phyloP scores from a whole-genome alignment of 2,113 vertebrate species.

The Petrocephalus zakoni region DNA sequence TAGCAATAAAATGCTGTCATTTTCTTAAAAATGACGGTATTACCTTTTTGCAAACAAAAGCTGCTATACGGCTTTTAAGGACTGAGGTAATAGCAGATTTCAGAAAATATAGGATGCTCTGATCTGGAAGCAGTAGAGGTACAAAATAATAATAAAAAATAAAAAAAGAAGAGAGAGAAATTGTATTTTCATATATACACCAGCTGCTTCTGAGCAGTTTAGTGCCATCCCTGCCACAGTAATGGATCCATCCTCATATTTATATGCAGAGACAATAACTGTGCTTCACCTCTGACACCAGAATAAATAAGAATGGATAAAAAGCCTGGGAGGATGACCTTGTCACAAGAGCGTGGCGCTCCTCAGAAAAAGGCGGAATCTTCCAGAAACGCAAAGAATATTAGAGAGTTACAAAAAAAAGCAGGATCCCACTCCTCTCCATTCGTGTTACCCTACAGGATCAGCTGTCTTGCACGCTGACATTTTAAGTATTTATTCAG shows the following conservation, averaged over 20 bases:
- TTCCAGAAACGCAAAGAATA: neutral
- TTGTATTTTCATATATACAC: neutral
- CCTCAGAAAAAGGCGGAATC: neutral
- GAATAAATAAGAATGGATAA: neutral
- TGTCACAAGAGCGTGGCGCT: conserved; percentile 3
- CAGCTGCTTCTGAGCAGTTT: neutral
- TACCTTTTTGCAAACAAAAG: neutral
- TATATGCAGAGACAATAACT: conserved; percentile 1
- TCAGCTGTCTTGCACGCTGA: neutral
- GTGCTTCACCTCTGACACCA: neutral
- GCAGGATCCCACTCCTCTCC: neutral
- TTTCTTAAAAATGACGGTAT: neutral
- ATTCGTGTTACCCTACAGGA: neutral
- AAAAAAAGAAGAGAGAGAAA: neutral
- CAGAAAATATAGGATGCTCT: neutral
- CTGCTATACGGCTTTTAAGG: neutral
- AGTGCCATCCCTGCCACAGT: neutral
- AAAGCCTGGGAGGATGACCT: neutral
- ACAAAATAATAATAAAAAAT: neutral
- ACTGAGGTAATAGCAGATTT: neutral
- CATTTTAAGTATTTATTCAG: conserved; percentile 11
- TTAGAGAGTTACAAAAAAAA: neutral
- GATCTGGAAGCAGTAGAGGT: neutral
- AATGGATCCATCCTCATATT: neutral
- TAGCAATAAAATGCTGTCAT: neutral